Conservation (phyloP, 2,797 vertebrate genomes). For the Basileuterus tristriatus region DNA sequence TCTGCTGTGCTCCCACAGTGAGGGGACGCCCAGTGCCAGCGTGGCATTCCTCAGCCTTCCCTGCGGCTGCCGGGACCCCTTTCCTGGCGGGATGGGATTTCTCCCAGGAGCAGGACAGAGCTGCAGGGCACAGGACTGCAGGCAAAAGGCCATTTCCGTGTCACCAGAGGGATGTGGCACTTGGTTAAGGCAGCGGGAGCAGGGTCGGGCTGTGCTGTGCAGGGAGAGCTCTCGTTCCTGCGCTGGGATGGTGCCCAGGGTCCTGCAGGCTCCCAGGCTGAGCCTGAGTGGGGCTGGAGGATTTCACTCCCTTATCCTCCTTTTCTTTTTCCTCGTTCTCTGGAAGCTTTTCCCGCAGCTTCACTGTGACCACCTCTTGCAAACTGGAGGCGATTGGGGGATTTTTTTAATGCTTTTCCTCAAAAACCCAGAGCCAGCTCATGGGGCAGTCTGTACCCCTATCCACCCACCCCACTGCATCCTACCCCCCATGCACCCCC, state of each 20-base stretch:
- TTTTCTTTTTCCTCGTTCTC: neutral
- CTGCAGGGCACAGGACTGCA: neutral
- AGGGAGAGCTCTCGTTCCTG: neutral
- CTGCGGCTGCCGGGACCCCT: accelerated
- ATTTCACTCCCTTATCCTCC: neutral
- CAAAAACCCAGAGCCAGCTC: neutral
- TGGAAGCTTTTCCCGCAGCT: neutral
- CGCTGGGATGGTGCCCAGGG: neutral
- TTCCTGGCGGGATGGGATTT: neutral
- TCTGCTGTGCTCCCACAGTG: accelerated
- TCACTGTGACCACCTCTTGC: neutral
- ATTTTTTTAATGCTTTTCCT: neutral
- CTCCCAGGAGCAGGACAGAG: neutral
- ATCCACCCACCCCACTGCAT: neutral
- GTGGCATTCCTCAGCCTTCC: neutral
- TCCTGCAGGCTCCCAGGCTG: constrained; percentile 46
- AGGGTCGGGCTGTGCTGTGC: neutral
- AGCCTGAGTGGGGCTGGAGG: neutral
- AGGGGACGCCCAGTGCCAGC: constrained; percentile 13
- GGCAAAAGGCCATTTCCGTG: neutral
- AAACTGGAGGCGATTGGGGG: accelerated
- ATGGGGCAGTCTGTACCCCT: neutral
- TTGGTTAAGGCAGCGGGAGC: neutral
- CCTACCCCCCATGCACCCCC: accelerated
- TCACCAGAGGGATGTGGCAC: neutral